These are phyloP conservation scores for Oreocharis arfaki DNA, from an alignment of 2,113 vertebrate species.

Conservation along the genomic window DNA sequence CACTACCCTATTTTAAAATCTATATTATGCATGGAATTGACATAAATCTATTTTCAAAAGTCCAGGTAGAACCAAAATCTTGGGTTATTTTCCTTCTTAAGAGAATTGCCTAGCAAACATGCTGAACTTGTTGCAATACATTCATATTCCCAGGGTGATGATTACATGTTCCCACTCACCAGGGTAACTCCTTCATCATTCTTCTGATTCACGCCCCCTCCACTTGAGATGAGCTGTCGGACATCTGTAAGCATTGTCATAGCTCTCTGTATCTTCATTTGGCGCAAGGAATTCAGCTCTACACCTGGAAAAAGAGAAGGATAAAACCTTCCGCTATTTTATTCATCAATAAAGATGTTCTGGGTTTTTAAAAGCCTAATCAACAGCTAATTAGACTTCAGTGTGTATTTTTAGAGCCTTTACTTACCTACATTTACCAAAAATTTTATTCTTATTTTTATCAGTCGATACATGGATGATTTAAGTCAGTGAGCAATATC, in stretches of 20 bases:
- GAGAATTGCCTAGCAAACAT: not conserved
- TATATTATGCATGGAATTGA: not conserved
- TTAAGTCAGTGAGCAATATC: not conserved
- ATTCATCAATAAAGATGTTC: not conserved
- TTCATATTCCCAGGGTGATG: not conserved
- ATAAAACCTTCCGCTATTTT: not conserved
- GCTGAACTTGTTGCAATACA: not conserved
- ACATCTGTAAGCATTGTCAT: conserved; percentile 86
- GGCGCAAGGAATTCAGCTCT: conserved; percentile 78
- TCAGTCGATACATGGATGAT: not conserved
- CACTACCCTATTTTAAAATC: not conserved
- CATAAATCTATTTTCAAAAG: not conserved
- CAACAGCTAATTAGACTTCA: not conserved
- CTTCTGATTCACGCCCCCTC: conserved; percentile 79
- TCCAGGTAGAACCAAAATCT: not conserved
- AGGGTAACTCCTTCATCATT: conserved; percentile 89
- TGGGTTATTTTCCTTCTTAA: not conserved
- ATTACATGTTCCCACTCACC: conserved; percentile 68
- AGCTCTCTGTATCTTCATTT: conserved; percentile 84
- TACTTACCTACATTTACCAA: not conserved
- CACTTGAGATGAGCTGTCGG: conserved; percentile 77
- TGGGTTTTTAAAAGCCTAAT: not conserved
- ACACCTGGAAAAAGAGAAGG: conserved; percentile 73
- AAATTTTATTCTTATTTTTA: not conserved
- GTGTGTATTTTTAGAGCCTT: not conserved